Conservation (phyloP, 2,888 invertebrate genomes). For the Drosophila neotestacea region DNA sequence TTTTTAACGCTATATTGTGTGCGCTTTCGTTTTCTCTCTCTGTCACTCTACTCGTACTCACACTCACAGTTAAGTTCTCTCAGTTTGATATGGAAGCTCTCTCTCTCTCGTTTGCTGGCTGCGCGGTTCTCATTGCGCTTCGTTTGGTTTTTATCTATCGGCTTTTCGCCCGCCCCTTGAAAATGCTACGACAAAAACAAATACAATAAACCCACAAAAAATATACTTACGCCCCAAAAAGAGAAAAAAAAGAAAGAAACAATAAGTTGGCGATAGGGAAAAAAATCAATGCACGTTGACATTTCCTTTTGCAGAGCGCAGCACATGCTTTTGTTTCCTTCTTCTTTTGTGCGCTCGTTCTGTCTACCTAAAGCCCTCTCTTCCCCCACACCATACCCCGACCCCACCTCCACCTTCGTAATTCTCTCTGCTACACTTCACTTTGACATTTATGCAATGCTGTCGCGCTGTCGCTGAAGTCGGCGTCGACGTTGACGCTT, state of each 20-base stretch:
- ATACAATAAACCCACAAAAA: slow-evolving; percentile 44
- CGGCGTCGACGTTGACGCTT: slow-evolving; percentile 23
- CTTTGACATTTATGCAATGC: slow-evolving; percentile 70
- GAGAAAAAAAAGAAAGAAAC: not conserved
- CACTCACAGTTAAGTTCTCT: slow-evolving; percentile 13
- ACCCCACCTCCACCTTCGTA: not conserved
- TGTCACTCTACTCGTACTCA: not conserved
- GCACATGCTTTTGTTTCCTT: slow-evolving; percentile 46
- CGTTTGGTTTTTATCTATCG: slow-evolving; percentile 65
- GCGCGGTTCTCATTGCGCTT: slow-evolving; percentile 51
- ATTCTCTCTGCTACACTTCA: slow-evolving; percentile 44
- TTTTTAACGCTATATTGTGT: slow-evolving; percentile 33
- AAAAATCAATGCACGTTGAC: slow-evolving; percentile 68
- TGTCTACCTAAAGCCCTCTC: not conserved
- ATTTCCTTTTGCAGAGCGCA: slow-evolving; percentile 39
- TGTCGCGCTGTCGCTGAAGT: slow-evolving; percentile 35
- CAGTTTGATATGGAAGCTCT: slow-evolving; percentile 5
- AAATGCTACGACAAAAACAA: slow-evolving; percentile 43
- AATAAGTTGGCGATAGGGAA: slow-evolving; percentile 20
- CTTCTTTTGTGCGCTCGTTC: slow-evolving; percentile 28
- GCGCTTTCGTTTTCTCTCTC: not conserved
- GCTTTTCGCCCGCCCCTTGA: slow-evolving; percentile 40
- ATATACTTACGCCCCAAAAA: slow-evolving; percentile 63
- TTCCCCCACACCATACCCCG: not conserved
- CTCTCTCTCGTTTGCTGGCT: slow-evolving; percentile 22